A percentile compares a stretch with the other conserved stretches of the same genome.
Evolutionary conservation across 2,797 vertebrate species (phyloP).

Genomic region (Epinephelus awoara): DNA sequence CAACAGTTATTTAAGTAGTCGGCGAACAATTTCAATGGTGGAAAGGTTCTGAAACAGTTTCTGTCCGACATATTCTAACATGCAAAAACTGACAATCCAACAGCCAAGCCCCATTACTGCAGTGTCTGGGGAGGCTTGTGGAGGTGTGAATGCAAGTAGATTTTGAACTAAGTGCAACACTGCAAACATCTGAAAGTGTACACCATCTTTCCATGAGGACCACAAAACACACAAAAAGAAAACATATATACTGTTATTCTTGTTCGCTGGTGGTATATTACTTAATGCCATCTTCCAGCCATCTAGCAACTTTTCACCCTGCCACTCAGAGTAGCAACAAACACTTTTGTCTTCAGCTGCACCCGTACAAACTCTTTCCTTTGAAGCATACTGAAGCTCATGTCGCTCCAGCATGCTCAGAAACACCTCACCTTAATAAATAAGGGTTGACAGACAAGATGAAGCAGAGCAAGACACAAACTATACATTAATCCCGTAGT

Average conservation of each 20-base stretch:
- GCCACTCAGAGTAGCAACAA: not conserved
- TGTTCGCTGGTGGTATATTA: not conserved
- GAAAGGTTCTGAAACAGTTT: not conserved
- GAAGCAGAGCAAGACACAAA: conserved; percentile 18
- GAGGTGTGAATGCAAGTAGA: not conserved
- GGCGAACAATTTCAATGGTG: not conserved
- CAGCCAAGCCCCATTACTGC: not conserved
- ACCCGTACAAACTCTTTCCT: conserved; percentile 12
- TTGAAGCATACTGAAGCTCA: not conserved
- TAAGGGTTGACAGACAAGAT: conserved; percentile 30
- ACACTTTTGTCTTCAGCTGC: not conserved
- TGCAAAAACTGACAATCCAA: not conserved
- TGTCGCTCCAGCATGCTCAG: not conserved
- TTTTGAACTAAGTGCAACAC: not conserved
- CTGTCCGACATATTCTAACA: not conserved
- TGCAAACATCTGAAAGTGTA: not conserved
- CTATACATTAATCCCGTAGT: conserved; percentile 32
- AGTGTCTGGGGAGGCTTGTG: not conserved
- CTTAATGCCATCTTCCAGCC: not conserved
- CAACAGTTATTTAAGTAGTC: no score
- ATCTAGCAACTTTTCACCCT: not conserved
- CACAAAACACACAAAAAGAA: not conserved
- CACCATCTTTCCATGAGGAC: not conserved
- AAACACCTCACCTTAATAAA: conserved; percentile 33
- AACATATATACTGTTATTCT: not conserved